A percentile compares a stretch with the other conserved stretches of the same genome.
Evolutionary conservation across 2,113 vertebrate species (phyloP).

Genomic region (Pogona vitticeps): DNA sequence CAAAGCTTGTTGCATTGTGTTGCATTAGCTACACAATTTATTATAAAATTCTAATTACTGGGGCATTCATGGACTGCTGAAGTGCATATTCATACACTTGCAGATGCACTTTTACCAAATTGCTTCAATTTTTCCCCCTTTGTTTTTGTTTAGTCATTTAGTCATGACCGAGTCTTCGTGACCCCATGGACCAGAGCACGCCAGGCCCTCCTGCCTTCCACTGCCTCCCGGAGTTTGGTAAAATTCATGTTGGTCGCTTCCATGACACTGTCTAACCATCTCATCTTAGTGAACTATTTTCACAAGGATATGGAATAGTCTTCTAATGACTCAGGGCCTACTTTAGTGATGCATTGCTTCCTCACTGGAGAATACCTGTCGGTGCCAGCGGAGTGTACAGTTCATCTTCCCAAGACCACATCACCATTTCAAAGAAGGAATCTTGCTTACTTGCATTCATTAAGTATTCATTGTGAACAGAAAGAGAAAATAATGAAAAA

Average conservation of each 20-base stretch:
- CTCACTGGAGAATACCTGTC: no score
- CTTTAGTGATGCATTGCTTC: no score
- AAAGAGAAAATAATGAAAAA: background rate
- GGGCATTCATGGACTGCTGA: background rate
- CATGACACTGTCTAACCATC: no score
- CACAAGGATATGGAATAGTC: background rate
- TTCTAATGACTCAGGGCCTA: no score
- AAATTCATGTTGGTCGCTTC: no score
- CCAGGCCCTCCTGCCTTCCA: no score
- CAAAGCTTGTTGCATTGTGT: conserved; percentile 1
- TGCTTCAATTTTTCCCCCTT: no score
- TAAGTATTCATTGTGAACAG: conserved; percentile 40
- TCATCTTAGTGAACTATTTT: background rate
- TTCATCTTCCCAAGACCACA: background rate
- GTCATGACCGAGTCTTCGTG: no score
- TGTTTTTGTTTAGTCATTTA: no score
- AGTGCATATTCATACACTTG: background rate
- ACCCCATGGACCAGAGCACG: no score
- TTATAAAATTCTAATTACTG: background rate
- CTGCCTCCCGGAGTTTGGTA: no score
- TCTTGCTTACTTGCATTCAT: background rate
- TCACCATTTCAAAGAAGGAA: background rate
- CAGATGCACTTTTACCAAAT: background rate
- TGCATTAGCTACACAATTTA: background rate
- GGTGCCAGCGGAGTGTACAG: no score